Base-by-base conservation (phyloP, 2,888 invertebrate species). In the Archaeoteleia sp. region DNA sequence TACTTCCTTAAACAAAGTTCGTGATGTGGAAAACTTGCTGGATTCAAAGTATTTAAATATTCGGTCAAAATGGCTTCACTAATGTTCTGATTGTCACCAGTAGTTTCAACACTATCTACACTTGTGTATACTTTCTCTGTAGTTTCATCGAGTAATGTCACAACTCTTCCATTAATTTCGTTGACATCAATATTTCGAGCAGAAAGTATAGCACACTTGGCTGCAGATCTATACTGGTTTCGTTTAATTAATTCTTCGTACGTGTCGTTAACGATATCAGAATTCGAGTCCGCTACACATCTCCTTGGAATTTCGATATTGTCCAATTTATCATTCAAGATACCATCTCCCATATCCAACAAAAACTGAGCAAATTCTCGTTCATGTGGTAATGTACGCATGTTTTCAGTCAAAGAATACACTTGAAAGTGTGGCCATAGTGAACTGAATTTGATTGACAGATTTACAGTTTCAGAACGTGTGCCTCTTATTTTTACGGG, bases 121-220 rank as follows among this genome's bases (percentile, higher is more conserved):
- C 35, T 13, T 35, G 15, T 40, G 25, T 37, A 9, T 35, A 49
- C 14, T 9, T 27, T 17, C 30, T 32, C 13, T 48, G 29, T 25
- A 2, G 10, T n/a, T 23, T 23, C 35, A 13, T 48, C 32, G 20
- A 48, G 20, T 6, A 40, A 20, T 3, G 10, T 30, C 0, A 53
- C 13, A 30, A 45, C 37, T 43, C 43, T 42, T 34, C 35, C 13
- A 37, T 74, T 73, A 4, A 74, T 67, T 65, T 69, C 67, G 30
- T 69, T 40, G 5, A 71, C 73, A 40, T 74, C 71, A 5, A 46
- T 29, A 61, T 72, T 73, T 35, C 35, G 13, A 1, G 48, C 35
- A 10, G 34, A 48, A 7, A 48, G n/a, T n/a, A n/a, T n/a, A n/a
- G n/a, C n/a, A n/a, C n/a, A n/a, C n/a, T n/a, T n/a, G n/a, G n/a